Percentiles rank a stretch among this genome's conserved stretches.
Conservation (phyloP, 2,888 invertebrate species). For the Furcula furcula region DNA sequence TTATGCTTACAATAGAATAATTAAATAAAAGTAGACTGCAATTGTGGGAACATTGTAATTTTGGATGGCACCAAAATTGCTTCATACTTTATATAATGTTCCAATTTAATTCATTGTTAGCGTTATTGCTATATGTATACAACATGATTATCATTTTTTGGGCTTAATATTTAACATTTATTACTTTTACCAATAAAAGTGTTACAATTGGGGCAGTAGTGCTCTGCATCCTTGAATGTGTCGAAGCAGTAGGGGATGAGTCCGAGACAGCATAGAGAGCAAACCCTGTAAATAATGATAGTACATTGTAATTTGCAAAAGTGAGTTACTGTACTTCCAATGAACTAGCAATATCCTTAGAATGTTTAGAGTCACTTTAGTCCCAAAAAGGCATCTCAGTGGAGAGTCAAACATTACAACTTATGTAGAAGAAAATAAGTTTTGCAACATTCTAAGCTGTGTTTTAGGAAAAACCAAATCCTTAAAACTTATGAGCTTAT, state of each 20-base stretch:
- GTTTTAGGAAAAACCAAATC: too few relatives aligned
- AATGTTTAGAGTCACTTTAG: too few relatives aligned
- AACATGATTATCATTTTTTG: constrained; percentile 6
- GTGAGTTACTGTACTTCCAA: too few relatives aligned
- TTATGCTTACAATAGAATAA: neutral
- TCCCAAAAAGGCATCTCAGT: too few relatives aligned
- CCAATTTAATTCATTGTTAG: constrained; percentile 2
- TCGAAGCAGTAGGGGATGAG: constrained; percentile 75
- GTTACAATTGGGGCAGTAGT: constrained; percentile 76
- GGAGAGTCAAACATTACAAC: too few relatives aligned
- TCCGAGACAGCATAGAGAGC: constrained; percentile 73
- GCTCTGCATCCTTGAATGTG: constrained; percentile 75
- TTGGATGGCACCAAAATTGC: constrained; percentile 24
- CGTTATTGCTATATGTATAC: neutral
- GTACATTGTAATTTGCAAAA: neutral
- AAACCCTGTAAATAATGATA: constrained; percentile 57
- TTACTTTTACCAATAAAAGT: constrained; percentile 72
- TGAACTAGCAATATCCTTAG: too few relatives aligned
- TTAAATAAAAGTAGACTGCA: constrained; percentile 8
- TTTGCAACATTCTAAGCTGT: too few relatives aligned
- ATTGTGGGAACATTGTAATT: constrained; percentile 6
- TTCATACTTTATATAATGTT: constrained; percentile 1
- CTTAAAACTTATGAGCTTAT: too few relatives aligned
- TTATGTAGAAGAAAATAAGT: too few relatives aligned
- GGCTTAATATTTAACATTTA: constrained; percentile 53